Conservation (phyloP, 64 coral and sea anemone genomes). For the Pocillopora verrucosa region DNA sequence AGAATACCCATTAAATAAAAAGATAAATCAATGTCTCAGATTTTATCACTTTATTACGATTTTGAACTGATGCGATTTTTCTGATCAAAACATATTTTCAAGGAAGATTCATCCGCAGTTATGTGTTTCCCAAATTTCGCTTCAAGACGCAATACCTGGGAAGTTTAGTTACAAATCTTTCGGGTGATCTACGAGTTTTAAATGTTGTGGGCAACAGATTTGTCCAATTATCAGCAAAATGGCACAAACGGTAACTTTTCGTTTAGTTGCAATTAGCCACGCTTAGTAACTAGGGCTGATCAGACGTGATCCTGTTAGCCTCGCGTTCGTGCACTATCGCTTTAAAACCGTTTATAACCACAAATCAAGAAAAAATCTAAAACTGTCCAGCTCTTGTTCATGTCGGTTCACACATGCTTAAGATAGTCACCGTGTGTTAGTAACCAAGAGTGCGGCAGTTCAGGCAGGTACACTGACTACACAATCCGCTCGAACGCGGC, state of each 20-base stretch:
- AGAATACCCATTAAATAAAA: not conserved
- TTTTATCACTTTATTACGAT: slow-evolving; percentile 23
- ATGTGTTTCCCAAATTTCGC: not conserved
- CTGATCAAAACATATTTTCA: not conserved
- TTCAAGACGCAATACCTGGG: no score
- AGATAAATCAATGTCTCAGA: not conserved
- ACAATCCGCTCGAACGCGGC: not conserved
- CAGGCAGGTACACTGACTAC: slow-evolving; percentile 5
- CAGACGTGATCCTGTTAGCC: not conserved
- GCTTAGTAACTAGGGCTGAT: slow-evolving; percentile 13
- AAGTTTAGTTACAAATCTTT: not conserved
- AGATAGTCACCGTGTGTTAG: not conserved
- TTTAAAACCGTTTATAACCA: not conserved
- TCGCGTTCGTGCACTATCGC: not conserved
- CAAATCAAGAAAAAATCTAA: not conserved
- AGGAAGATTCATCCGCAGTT: not conserved
- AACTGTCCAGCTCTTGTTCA: not conserved
- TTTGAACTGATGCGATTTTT: slow-evolving; percentile 1
- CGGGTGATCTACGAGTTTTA: not conserved
- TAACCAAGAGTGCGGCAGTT: slow-evolving; percentile 8
- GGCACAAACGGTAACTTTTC: slow-evolving; percentile 12
- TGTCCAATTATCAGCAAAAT: slow-evolving; percentile 25
- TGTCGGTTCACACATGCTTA: not conserved
- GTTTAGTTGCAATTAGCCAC: slow-evolving; percentile 3
- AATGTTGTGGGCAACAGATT: slow-evolving; percentile 5